Evolutionary conservation across 2,888 invertebrate genomes (phyloP).

Genomic region (Sinohyriopsis cumingii): DNA sequence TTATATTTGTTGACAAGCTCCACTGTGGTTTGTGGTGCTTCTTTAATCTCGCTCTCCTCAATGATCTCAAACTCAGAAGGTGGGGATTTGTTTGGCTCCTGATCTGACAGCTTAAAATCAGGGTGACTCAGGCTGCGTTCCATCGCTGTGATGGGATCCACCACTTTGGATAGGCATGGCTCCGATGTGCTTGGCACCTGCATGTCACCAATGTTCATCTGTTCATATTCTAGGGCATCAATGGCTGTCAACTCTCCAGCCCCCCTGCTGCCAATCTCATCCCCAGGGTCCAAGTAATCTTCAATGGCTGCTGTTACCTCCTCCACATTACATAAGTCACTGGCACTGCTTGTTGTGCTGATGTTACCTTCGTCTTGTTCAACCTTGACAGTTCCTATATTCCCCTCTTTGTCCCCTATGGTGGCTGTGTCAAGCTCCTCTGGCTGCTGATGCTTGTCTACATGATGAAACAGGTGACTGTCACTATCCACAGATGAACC

Average conservation of each 20-base stretch:
- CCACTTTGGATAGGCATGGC: conserved; percentile 15
- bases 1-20: conserved; percentile 56
- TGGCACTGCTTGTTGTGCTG: conserved; percentile 58
- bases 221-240: conserved; percentile 41
- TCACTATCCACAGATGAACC: conserved; percentile 68
- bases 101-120: conserved; percentile 29
- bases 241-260: conserved; percentile 58
- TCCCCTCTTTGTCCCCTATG: conserved; percentile 16
- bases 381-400: conserved; percentile 36
- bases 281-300: conserved; percentile 27
- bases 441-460: conserved; percentile 33
- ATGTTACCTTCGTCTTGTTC: conserved; percentile 36
- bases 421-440: conserved; percentile 26
- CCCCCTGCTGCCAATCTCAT: conserved; percentile 29
- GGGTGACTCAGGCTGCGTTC: conserved; percentile 38
- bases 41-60: conserved; percentile 68
- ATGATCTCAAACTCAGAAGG: conserved; percentile 92
- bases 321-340: conserved; percentile 52
- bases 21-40: conserved; percentile 49
- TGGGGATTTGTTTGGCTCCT: conserved; percentile 70
- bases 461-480: conserved; percentile 38
- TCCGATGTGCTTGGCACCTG: conserved; percentile 27
- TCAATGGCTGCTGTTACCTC: conserved; percentile 32
- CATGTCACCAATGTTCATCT: conserved; percentile 21
- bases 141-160: conserved; percentile 3